phyloP scores from a whole-genome alignment of 2,797 vertebrate genomes.

The Mormyrops attenuatus region DNA sequence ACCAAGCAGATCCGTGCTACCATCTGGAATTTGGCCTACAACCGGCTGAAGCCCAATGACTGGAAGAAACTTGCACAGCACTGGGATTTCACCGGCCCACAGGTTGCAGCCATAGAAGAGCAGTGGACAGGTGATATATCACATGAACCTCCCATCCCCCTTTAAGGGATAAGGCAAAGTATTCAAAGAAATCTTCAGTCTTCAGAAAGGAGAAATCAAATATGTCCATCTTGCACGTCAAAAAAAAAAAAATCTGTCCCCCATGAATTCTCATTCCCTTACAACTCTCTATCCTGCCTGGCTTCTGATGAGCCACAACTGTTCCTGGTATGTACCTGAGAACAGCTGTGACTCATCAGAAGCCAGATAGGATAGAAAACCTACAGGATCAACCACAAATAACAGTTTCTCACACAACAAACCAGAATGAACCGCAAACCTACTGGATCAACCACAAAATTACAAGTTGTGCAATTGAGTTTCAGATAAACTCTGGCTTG shows the following conservation, averaged over 20 bases:
- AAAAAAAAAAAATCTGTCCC: not conserved
- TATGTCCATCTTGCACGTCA: not conserved
- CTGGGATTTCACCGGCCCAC: conserved; percentile 74
- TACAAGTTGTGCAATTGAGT: not conserved
- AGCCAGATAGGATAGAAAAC: not conserved
- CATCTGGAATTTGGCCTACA: conserved; percentile 76
- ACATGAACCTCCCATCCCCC: not conserved
- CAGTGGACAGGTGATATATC: conserved; percentile 78
- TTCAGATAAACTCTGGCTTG: not conserved
- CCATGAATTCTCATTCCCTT: not conserved
- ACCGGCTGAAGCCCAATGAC: conserved; percentile 65
- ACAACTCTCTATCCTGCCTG: not conserved
- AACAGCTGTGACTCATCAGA: not conserved
- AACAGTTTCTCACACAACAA: not conserved
- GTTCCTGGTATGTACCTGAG: not conserved
- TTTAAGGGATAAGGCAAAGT: not conserved
- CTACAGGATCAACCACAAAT: not conserved
- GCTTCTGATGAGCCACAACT: not conserved
- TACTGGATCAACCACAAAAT: not conserved
- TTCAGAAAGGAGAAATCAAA: not conserved
- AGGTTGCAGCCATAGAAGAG: conserved; percentile 75
- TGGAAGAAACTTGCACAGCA: conserved; percentile 77
- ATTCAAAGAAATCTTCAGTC: not conserved
- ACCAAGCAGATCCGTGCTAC: conserved; percentile 65
- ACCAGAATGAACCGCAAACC: not conserved